Conservation (phyloP, 1,140 invertebrate genomes). For the Cyclargus thomasi region DNA sequence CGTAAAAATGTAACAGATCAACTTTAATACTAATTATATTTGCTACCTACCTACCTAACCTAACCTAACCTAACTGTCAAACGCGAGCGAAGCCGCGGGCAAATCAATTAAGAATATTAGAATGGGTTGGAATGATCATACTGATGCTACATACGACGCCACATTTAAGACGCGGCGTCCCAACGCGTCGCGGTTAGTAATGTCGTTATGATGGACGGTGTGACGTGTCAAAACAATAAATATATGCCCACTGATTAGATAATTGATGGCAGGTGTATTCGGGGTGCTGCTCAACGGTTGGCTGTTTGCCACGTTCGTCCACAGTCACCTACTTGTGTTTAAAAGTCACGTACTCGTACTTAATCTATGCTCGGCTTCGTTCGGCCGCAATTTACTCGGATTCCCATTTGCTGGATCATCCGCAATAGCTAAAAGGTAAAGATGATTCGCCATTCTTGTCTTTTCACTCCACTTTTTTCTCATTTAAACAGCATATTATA, state of each 20-base stretch:
- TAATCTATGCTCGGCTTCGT: constrained; percentile 69
- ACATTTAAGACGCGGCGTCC: not conserved
- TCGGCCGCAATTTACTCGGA: constrained; percentile 66
- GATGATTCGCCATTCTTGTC: not conserved
- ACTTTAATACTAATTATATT: too few relatives aligned
- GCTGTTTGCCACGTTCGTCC: constrained; percentile 72
- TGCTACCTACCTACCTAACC: too few relatives aligned
- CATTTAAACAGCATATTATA: too few relatives aligned
- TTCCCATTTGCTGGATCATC: constrained; percentile 73
- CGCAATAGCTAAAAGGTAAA: constrained; percentile 69
- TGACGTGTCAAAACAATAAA: constrained; percentile 26
- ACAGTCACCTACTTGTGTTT: constrained; percentile 69
- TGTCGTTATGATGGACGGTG: constrained; percentile 15
- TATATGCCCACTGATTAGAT: constrained; percentile 23
- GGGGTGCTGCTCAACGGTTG: constrained; percentile 72
- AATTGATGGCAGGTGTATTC: constrained; percentile 61
- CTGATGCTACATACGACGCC: not conserved
- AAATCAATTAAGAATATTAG: too few relatives aligned
- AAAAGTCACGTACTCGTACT: constrained; percentile 71
- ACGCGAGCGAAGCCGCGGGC: too few relatives aligned
- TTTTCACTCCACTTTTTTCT: too few relatives aligned
- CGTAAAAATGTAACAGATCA: too few relatives aligned
- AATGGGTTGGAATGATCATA: not conserved
- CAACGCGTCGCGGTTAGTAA: not conserved
- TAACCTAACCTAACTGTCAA: too few relatives aligned